A percentile compares a stretch with the other conserved stretches of the same genome.
These are phyloP conservation scores for Drosophila planitibia DNA, from an alignment of 2,888 invertebrate genomes.

Conservation along the genomic window DNA sequence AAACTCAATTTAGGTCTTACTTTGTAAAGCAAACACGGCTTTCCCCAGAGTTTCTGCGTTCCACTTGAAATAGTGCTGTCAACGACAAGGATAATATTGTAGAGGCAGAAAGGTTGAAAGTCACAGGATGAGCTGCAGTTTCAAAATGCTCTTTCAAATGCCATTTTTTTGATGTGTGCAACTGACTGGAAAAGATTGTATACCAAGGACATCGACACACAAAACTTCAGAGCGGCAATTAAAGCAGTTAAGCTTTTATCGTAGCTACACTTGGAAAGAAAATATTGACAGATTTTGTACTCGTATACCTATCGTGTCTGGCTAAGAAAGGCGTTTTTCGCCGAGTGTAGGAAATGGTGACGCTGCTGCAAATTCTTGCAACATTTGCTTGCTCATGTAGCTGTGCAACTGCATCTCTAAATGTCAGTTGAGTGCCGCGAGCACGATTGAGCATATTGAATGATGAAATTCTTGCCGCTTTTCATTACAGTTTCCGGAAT, in stretches of 20 bases:
- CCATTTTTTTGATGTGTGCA: background rate
- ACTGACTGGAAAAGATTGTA: background rate
- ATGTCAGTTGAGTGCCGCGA: constrained; percentile 39
- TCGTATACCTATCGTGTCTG: too few relatives aligned
- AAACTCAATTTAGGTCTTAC: background rate
- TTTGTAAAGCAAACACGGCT: constrained; percentile 47
- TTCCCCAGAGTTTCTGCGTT: constrained; percentile 25
- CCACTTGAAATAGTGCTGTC: constrained; percentile 52
- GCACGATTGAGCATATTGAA: constrained; percentile 30
- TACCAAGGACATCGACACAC: background rate
- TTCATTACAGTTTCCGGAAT: constrained; percentile 93
- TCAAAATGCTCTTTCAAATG: constrained; percentile 14
- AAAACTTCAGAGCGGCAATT: constrained; percentile 17
- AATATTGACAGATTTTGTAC: too few relatives aligned
- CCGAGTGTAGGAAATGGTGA: background rate
- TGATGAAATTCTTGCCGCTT: constrained; percentile 54
- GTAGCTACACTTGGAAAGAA: background rate
- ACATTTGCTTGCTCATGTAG: constrained; percentile 33
- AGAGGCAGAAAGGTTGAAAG: constrained; percentile 12
- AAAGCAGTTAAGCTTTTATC: constrained; percentile 12
- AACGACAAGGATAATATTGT: constrained; percentile 41
- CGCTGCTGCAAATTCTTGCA: constrained; percentile 11
- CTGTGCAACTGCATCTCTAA: constrained; percentile 1
- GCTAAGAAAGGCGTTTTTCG: background rate
- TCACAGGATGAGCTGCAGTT: constrained; percentile 6